A percentile compares a stretch with the other conserved stretches of the same genome.
Conservation (phyloP, 1,140 invertebrate genomes). For the Drosophila lini region DNA sequence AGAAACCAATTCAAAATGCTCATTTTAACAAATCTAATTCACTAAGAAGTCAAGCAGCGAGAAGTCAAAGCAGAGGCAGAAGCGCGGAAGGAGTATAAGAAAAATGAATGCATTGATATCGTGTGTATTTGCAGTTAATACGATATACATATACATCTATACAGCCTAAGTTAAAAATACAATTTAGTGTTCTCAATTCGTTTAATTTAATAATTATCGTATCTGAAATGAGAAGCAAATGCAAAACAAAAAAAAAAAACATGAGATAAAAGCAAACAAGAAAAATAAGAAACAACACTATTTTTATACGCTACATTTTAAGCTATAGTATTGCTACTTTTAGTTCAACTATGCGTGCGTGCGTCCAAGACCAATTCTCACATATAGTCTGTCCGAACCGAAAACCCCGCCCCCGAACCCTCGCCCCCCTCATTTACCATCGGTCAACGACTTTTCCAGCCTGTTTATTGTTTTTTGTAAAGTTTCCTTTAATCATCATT, state of each 20-base stretch:
- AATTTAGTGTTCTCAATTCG: constrained; percentile 68
- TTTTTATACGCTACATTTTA: constrained; percentile 78
- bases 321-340: constrained; percentile 78
- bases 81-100: constrained; percentile 26
- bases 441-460: constrained; percentile 31
- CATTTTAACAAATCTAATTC: constrained; percentile 67
- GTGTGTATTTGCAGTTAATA: constrained; percentile 40
- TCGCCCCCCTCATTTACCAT: constrained; percentile 9
- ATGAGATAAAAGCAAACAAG: constrained; percentile 21
- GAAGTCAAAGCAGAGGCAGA: constrained; percentile 41
- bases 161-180: constrained; percentile 63
- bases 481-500: constrained; percentile 33
- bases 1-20: constrained; percentile 61
- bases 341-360: constrained; percentile 74
- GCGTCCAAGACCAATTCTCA: constrained; percentile 71
- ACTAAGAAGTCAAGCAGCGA: constrained; percentile 54
- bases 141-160: constrained; percentile 46
- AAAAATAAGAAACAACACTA: constrained; percentile 53
- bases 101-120: constrained; percentile 50
- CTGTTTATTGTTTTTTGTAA: constrained; percentile 43
- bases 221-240: constrained; percentile 20
- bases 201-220: constrained; percentile 64
- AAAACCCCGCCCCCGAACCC: not conserved
- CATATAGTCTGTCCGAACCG: constrained; percentile 37
- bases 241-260: constrained; percentile 1